Percentiles rank a stretch among this genome's conserved stretches.
Conservation (phyloP, 2,113 vertebrate species). For the Mionectes macconnelli region DNA sequence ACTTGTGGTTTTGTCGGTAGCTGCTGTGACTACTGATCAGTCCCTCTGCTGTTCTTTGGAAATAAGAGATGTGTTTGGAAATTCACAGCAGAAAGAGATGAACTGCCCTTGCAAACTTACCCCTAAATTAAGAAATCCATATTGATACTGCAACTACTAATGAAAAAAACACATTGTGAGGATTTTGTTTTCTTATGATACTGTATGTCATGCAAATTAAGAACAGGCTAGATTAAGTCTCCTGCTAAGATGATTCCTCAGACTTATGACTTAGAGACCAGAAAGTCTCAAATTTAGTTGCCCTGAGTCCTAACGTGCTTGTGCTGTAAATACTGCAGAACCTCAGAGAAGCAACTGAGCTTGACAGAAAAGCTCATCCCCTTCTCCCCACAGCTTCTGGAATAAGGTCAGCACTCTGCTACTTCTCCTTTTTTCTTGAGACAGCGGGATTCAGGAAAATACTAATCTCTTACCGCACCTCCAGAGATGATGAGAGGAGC, state of each 20-base stretch:
- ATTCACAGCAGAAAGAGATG: not conserved
- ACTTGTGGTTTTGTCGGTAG: not conserved
- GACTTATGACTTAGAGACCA: not conserved
- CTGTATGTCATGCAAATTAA: not conserved
- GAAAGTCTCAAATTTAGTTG: not conserved
- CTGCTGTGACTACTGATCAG: conserved; percentile 63
- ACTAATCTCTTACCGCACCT: not conserved
- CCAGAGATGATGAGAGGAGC: not conserved
- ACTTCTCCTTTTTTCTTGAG: not conserved
- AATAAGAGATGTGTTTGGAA: not conserved
- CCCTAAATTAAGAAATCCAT: not conserved
- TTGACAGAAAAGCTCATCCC: not conserved
- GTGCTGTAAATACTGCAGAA: not conserved
- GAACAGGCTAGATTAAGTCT: not conserved
- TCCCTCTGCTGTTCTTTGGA: not conserved
- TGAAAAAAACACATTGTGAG: not conserved
- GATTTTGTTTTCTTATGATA: not conserved
- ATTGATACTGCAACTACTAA: not conserved
- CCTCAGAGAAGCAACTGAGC: not conserved
- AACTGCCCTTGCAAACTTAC: not conserved
- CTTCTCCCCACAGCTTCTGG: not conserved
- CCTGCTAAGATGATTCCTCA: not conserved
- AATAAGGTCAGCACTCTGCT: not conserved
- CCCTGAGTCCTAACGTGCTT: rapidly evolving
- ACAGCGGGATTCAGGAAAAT: not conserved